Evolutionary conservation across 1,140 invertebrate species (phyloP), one percentile per base, ranked within the genome.

Genomic region (Diorhabda elongata): DNA sequence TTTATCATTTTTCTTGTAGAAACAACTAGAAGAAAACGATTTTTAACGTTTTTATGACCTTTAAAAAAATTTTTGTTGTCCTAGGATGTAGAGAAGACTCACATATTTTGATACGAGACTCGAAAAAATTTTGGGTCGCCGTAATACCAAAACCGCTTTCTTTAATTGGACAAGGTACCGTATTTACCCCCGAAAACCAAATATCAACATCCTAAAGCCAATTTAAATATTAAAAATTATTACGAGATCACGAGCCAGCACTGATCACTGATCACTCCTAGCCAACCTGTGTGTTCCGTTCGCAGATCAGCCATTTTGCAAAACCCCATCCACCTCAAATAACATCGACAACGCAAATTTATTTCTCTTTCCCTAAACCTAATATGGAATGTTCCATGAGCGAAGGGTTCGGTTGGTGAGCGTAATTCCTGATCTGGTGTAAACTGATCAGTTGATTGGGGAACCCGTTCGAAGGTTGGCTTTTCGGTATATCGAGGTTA

Each of bases 401-500:
- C 68, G 83, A 84, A 42, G 82, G 83, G 80, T 85, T 88, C 4
- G 94, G 94, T 80, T 96, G 94, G 81, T 96, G 94, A 70, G 95
- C 94, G 84, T 97, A 98, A 82, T 97, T 98, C 77, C 96, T 88
- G 76, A 98, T 98, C 83, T 98, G 95, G 83, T 98, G 95, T 65
- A 98, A 85, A 71, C 95, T 97, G 77, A 98, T 96, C 75, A 98
- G 86, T 81, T 97, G 95, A 81, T 97, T 97, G 61, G 95, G 95
- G 81, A 96, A 97, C 69, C 89, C 89, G 76, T 90, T 92, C 67
- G 89, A 85, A 11, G 78, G 80, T 64, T 78, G 81, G 43, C 70
- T 80, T 75, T 71, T 84, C 75, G 78, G 82, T 71, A 79, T 61
- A 74, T 81, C 79, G 74, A 82, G 72, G 71, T 74, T 77, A 80